Conservation (phyloP, 2,888 invertebrate species). For the Sipha maydis region DNA sequence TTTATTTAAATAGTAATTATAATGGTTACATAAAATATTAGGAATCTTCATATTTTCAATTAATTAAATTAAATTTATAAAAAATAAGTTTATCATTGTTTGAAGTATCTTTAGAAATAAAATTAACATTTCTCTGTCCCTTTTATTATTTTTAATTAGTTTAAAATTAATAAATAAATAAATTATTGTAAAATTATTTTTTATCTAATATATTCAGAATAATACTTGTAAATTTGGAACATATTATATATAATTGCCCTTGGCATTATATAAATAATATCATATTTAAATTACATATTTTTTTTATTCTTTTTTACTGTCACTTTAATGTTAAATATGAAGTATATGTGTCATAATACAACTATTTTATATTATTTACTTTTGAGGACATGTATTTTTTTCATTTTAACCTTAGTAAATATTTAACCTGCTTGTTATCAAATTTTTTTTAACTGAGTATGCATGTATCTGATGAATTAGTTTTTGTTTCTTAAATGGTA, state of each 20-base stretch:
- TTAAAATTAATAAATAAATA: neutral
- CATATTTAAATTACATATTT: too few species aligned
- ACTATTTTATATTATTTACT: neutral
- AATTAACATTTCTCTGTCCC: neutral
- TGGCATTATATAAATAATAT: neutral
- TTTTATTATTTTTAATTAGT: neutral
- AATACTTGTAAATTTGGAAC: too few species aligned
- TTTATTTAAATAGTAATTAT: too few species aligned
- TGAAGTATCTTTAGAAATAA: neutral
- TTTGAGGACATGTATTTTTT: slow-evolving; percentile 21
- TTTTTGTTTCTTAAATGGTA: neutral
- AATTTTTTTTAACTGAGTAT: slow-evolving; percentile 13
- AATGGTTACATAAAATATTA: too few species aligned
- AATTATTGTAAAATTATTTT: neutral
- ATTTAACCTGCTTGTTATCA: slow-evolving; percentile 48
- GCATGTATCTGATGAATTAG: slow-evolving; percentile 32
- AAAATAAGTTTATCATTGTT: neutral
- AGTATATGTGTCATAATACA: neutral
- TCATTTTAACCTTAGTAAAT: slow-evolving; percentile 14
- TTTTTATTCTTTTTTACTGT: neutral
- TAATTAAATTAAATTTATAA: too few species aligned
- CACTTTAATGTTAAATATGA: neutral
- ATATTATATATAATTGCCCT: neutral
- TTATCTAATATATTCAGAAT: neutral
- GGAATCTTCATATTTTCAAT: too few species aligned